Base-by-base conservation (phyloP, 2,113 vertebrate species). In the Amblyornis subalaris region DNA sequence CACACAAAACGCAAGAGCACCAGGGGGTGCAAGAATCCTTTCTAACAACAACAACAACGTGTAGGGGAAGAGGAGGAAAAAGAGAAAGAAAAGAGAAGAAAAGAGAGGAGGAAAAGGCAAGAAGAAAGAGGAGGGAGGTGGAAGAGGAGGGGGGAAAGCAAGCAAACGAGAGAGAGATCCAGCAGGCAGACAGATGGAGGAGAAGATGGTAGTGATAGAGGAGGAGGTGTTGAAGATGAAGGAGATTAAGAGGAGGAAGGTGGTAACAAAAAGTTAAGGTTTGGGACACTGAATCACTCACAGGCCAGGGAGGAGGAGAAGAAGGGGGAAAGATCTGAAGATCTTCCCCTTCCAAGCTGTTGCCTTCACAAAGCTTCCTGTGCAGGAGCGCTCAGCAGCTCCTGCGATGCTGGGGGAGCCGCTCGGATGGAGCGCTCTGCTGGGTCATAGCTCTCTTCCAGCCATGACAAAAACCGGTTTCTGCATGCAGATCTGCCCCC, bases 11-110 rank as follows among this genome's bases (percentile, higher is more conserved):
- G 97, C 99, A 98, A 98, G 99, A 99, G 99, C 99, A 99, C 99
- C 99, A 99, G 99, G 99, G 99, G 99, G 99, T 99, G 99, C 99
- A 98, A 99, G 98, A 99, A 99, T 98, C 97, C 98, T 98, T 98
- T 97, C 97, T 98, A 98, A 98, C 97, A 98, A 98, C 98, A 97
- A 97, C 98, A 97, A 97, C 98, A 97, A 95, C 97, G 96, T 97
- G 97, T 97, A 85, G 95, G 91, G 94, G 95, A 90, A 94, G 93
- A 95, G 87, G 77, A 95, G 94, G 91, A 97, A 94, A 96, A 94
- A 75, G 70, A 93, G 77, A 92, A 90, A 88, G 82, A 94, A 84
- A 70, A 88, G 82, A 91, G 90, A 90, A 88, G 81, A 94, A 83
- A 85, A 91, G 89, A 93, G 89, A 97, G 69, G 86, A 95, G 80